Conservation (phyloP, 2,888 invertebrate genomes). For the Blera fallax region DNA sequence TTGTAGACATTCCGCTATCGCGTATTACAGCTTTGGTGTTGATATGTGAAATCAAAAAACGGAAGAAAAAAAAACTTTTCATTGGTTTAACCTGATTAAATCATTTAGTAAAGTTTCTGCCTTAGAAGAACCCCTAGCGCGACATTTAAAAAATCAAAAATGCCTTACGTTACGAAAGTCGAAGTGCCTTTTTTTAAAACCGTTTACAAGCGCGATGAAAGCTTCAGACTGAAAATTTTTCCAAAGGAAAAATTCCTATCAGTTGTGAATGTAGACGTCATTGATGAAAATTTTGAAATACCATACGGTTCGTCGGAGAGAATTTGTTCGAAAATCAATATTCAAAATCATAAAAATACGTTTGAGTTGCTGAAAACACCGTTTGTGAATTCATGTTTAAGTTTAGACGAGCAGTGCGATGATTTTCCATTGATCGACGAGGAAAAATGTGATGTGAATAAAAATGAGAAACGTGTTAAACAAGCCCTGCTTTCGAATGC, state of each 20-base stretch:
- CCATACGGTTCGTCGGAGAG: constrained; percentile 9
- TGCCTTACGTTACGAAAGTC: constrained; percentile 46
- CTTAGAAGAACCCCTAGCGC: not conserved
- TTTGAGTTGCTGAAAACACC: constrained; percentile 58
- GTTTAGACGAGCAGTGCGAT: constrained; percentile 41
- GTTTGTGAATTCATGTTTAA: constrained; percentile 51
- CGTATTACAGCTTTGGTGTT: not conserved
- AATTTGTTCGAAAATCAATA: constrained; percentile 61
- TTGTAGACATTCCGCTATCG: constrained; percentile 26
- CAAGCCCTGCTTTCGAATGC: not conserved
- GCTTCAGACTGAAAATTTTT: constrained; percentile 50
- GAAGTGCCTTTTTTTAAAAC: constrained; percentile 71
- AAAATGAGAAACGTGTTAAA: constrained; percentile 1
- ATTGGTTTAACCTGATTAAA: constrained; percentile 54
- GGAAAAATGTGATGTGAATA: constrained; percentile 8
- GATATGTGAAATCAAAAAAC: constrained; percentile 26
- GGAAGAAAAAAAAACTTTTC: constrained; percentile 23
- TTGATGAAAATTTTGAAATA: not conserved
- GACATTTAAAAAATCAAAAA: constrained; percentile 29
- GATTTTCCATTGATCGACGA: constrained; percentile 73
- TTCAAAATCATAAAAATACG: constrained; percentile 42
- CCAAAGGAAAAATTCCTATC: constrained; percentile 66
- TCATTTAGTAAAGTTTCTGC: constrained; percentile 44
- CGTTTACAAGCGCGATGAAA: constrained; percentile 62
- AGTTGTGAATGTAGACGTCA: constrained; percentile 14